Evolutionary conservation across 2,888 invertebrate species (phyloP).

Genomic region (Neoaliturus tenellus): DNA sequence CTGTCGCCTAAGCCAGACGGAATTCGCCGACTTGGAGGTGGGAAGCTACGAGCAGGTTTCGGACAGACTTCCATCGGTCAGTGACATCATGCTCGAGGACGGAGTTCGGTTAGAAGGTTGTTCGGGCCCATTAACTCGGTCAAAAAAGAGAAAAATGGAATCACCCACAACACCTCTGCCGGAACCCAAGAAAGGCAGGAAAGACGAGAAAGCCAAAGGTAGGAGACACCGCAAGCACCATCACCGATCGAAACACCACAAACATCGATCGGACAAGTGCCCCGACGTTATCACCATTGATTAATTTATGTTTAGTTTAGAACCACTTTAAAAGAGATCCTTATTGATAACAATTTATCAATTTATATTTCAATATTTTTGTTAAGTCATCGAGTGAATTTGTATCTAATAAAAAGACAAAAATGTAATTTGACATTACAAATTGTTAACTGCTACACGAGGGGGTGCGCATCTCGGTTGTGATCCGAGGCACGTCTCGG

Average conservation of each 20-base stretch:
- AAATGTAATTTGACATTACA: neutral
- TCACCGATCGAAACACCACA: conserved; percentile 63
- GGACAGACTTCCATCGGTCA: conserved; percentile 47
- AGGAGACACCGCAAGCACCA: conserved; percentile 61
- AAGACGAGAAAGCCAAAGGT: conserved; percentile 46
- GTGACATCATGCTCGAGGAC: conserved; percentile 3
- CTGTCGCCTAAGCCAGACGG: conserved; percentile 43
- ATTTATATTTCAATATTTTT: too few relatives aligned
- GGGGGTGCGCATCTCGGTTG: neutral
- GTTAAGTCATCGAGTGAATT: too few relatives aligned
- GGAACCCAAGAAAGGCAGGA: conserved; percentile 52
- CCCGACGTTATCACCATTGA: conserved; percentile 49
- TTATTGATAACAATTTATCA: too few relatives aligned
- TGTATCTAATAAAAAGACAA: neutral
- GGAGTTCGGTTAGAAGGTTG: conserved; percentile 20
- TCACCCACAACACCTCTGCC: conserved; percentile 8
- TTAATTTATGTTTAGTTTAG: conserved; percentile 23
- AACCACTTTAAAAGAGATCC: neutral
- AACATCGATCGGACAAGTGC: conserved; percentile 47
- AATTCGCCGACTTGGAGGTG: conserved; percentile 41
- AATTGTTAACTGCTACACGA: neutral
- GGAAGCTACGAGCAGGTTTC: conserved; percentile 39
- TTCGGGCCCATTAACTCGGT: conserved; percentile 70
- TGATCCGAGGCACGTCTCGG: too few relatives aligned
- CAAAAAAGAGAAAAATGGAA: conserved; percentile 70